Percentiles rank a stretch among this genome's conserved stretches.
phyloP scores from a whole-genome alignment of 1,140 invertebrate species.

The Aphelenchoides fujianensis region DNA sequence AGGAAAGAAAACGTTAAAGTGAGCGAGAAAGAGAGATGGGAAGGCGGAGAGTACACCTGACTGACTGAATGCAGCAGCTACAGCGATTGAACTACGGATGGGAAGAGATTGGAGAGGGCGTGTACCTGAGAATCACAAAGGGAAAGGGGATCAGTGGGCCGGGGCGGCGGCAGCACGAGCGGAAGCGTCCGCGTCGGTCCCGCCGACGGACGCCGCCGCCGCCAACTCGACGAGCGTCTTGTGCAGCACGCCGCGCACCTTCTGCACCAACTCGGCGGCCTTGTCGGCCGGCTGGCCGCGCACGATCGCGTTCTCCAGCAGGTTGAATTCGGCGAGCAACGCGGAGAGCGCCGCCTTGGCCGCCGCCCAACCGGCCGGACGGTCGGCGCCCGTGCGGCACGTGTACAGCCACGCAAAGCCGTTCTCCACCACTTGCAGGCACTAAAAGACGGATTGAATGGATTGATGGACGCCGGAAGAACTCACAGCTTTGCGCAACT shows the following conservation, averaged over 20 bases:
- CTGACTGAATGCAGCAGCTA: not conserved
- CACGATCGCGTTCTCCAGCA: conserved; percentile 13
- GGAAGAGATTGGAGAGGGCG: too few species aligned
- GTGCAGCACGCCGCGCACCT: not conserved
- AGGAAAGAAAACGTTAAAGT: not conserved
- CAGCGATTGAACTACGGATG: not conserved
- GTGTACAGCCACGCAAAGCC: conserved; percentile 26
- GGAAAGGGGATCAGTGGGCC: not conserved
- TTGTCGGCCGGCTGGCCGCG: not conserved
- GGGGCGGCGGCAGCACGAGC: not conserved
- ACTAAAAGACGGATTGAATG: conserved; percentile 21
- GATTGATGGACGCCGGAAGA: not conserved
- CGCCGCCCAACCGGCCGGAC: conserved; percentile 13
- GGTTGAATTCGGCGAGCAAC: conserved; percentile 9
- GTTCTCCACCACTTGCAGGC: conserved; percentile 23
- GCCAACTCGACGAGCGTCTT: conserved; percentile 7
- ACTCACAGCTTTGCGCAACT: conserved; percentile 25
- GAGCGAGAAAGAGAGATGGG: conserved; percentile 3
- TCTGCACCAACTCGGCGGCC: not conserved
- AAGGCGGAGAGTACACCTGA: conserved; percentile 3
- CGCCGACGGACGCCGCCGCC: not conserved
- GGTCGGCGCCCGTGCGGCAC: not conserved
- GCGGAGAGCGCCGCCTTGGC: not conserved
- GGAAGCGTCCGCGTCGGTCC: too few species aligned
- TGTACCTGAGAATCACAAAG: conserved; percentile 4